Conservation (phyloP, 2,113 vertebrate species). For the Actenoides hombroni region DNA sequence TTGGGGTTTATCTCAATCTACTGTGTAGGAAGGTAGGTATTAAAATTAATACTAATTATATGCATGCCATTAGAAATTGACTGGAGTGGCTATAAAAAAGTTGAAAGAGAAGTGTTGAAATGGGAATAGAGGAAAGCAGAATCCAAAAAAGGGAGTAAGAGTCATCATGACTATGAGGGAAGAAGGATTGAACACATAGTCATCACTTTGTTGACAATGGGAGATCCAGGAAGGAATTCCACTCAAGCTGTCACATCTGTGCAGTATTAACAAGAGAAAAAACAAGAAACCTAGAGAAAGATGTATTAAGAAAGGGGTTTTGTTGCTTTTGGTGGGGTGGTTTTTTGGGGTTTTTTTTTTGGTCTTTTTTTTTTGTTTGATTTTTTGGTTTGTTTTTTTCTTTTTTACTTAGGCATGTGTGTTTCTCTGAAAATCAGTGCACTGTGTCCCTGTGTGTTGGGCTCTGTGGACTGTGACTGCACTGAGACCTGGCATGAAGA, state of each 20-base stretch:
- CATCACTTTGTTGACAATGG: background rate
- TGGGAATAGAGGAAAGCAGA: background rate
- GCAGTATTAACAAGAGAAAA: background rate
- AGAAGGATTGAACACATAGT: background rate
- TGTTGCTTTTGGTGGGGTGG: too few species aligned
- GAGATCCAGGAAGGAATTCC: background rate
- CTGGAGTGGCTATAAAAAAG: background rate
- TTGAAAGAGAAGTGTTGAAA: background rate
- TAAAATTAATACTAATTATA: background rate
- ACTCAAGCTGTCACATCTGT: constrained; percentile 13
- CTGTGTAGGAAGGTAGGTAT: background rate
- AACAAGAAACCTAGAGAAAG: background rate
- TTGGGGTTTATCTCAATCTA: background rate
- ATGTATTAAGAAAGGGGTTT: background rate
- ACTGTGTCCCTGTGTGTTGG: background rate
- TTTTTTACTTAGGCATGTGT: background rate
- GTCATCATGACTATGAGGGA: background rate
- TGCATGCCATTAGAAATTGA: background rate
- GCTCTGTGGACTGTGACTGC: background rate
- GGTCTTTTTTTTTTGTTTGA: too few species aligned
- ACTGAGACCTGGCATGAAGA: background rate
- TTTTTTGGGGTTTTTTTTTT: too few species aligned
- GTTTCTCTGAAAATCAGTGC: background rate
- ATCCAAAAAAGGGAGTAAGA: background rate
- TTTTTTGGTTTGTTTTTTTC: background rate